Base-by-base conservation (phyloP, 64 coral and sea anemone genomes). In the Montipora cactus region DNA sequence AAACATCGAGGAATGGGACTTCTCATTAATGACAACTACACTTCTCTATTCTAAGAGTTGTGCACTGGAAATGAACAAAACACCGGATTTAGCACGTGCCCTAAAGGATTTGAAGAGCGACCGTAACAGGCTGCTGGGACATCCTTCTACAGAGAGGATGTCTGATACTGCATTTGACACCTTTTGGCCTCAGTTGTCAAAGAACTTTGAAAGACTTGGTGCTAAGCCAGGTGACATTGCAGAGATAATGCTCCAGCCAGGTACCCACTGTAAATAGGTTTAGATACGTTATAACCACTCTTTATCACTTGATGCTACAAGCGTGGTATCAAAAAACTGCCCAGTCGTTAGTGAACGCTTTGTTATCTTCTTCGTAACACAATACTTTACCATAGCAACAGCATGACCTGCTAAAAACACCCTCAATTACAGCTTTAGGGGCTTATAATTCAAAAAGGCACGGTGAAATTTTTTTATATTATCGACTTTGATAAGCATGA, bases 1-100 rank as follows among this genome's bases (percentile, higher is more conserved):
- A 7, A 37, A 96, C 87, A 96, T 96, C 18, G 10, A 89, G 44
- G 11, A 92, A 45, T 96, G 95, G 95, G 95, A 96, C 47, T 91
- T 96, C 47, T 96, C 95, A 47, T 87, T 96, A 18, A 81, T 96
- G 55, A 96, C 95, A 19, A 96, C 95, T 9, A 79, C 77, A 1
- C 79, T 96, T 11, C 72, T 96, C 8, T 93, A 79, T 48, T 92
- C 95, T n/a, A 89, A 92, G 18, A 67, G 87, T 6, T 96, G 95
- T 72, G 79, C 72, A 50, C 16, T 66, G n/a, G 95, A 92, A 71
- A 47, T 96, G 14, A 18, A 21, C 74, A 89, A 84, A 47, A 67
- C 44, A 93, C 16, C 79, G 81, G 87, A 67, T 13, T 93, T 69
- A 51, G 85, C 87, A 83, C 22, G 14, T 62, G 91, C 90, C 14